Evolutionary conservation across 2,888 invertebrate genomes (phyloP).

Genomic region (Idaea dimidiata): DNA sequence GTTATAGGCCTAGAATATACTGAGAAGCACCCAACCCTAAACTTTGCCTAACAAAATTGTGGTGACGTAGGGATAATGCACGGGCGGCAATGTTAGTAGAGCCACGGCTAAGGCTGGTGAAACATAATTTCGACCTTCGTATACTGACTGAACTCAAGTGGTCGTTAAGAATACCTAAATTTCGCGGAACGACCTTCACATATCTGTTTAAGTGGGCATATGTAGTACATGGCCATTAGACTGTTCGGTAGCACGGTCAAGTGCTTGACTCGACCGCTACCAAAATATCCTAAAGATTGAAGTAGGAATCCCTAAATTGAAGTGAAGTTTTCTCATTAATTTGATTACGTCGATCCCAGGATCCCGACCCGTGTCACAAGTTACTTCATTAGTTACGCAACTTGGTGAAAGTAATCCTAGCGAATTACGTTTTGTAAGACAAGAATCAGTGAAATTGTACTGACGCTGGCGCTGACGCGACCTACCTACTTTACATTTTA

Average conservation of each 20-base stretch:
- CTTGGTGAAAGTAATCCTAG: conserved; percentile 74
- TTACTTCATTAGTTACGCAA: conserved; percentile 80
- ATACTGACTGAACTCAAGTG: neutral
- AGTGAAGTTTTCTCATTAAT: conserved; percentile 81
- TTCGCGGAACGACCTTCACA: conserved; percentile 13
- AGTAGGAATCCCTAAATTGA: conserved; percentile 75
- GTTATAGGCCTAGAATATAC: neutral
- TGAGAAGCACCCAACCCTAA: neutral
- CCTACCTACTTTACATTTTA: conserved; percentile 12
- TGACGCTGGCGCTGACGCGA: conserved; percentile 32
- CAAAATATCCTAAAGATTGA: conserved; percentile 74
- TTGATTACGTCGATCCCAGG: conserved; percentile 79
- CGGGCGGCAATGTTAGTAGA: neutral
- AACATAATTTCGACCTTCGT: conserved; percentile 6
- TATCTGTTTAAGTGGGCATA: conserved; percentile 29
- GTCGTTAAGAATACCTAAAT: conserved; percentile 9
- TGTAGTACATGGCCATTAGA: conserved; percentile 51
- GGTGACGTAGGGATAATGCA: conserved; percentile 1
- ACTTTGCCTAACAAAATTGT: neutral
- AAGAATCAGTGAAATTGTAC: conserved; percentile 67
- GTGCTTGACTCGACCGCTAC: conserved; percentile 63
- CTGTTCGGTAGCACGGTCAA: conserved; percentile 40
- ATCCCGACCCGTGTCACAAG: conserved; percentile 78
- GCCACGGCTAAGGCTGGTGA: neutral
- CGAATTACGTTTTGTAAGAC: conserved; percentile 74